Conservation (phyloP, 2,888 invertebrate species). For the Sesamia inferens region DNA sequence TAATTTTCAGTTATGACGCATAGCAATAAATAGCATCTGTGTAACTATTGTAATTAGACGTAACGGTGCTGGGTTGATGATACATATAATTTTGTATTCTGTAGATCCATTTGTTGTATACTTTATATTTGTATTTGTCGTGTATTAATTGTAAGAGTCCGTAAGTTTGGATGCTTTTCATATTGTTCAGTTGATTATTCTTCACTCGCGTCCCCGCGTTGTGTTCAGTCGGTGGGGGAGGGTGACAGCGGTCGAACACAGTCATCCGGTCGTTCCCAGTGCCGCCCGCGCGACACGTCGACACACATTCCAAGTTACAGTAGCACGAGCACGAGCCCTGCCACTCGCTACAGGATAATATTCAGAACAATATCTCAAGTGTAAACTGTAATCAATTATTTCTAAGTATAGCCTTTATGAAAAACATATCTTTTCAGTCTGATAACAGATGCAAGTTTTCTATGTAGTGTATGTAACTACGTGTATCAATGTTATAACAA, state of each 20-base stretch:
- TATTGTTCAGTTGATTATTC: conserved; percentile 87
- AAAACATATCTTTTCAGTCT: conserved; percentile 88
- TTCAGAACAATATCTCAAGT: conserved; percentile 85
- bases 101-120: conserved; percentile 84
- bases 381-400: conserved; percentile 83
- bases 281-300: conserved; percentile 71
- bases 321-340: conserved; percentile 55
- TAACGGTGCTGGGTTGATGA: conserved; percentile 89
- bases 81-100: conserved; percentile 86
- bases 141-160: conserved; percentile 82
- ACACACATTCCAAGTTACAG: conserved; percentile 88
- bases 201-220: conserved; percentile 56
- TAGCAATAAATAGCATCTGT: conserved; percentile 83
- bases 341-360: conserved; percentile 78
- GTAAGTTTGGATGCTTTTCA: conserved; percentile 79
- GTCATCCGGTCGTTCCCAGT: conserved; percentile 42
- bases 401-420: conserved; percentile 86
- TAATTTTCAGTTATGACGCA: conserved; percentile 83
- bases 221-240: conserved; percentile 47
- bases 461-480: conserved; percentile 87
- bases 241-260: conserved; percentile 40
- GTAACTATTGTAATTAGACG: conserved; percentile 87
- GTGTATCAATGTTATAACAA: conserved; percentile 87
- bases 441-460: conserved; percentile 89
- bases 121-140: conserved; percentile 84